A percentile compares a stretch with the other conserved stretches of the same genome.
phyloP scores from a whole-genome alignment of 1,140 invertebrate species.

The Trichomalopsis sarcophagae region DNA sequence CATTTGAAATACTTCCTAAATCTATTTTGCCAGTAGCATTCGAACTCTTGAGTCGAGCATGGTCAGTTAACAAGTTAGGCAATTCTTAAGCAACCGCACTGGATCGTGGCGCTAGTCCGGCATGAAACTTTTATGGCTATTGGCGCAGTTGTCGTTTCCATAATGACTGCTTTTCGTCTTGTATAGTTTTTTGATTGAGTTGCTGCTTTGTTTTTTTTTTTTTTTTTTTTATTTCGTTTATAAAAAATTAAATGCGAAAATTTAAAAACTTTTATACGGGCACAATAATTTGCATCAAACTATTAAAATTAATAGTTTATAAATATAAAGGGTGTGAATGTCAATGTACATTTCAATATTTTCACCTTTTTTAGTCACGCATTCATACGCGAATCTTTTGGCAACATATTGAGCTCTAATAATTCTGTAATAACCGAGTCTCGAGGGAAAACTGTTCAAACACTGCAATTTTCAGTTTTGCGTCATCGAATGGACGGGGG shows the following conservation, averaged over 20 bases:
- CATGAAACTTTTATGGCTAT: slow-evolving; percentile 38
- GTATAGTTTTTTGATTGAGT: background rate
- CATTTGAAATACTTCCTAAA: too few species aligned
- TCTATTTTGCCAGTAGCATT: background rate
- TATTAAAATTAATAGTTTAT: too few species aligned
- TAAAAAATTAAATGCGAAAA: too few species aligned
- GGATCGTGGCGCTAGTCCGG: background rate
- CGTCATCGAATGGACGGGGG: background rate
- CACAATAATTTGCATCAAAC: too few species aligned
- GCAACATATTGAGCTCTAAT: background rate
- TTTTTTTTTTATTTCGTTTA: background rate
- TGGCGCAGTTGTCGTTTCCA: background rate
- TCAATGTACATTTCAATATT: too few species aligned
- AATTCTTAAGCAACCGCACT: slow-evolving; percentile 27
- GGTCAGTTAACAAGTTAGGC: background rate
- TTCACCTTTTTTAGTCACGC: too few species aligned
- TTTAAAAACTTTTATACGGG: too few species aligned
- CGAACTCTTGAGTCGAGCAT: background rate
- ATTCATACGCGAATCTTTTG: too few species aligned
- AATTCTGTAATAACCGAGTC: background rate
- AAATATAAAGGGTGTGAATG: too few species aligned
- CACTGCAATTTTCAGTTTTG: slow-evolving; percentile 26
- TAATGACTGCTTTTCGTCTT: background rate
- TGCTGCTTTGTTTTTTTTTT: background rate
- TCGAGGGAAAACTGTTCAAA: background rate